A percentile compares a stretch with the other conserved stretches of the same genome.
phyloP scores from a whole-genome alignment of 2,113 vertebrate species.

The Alexandromys fortis region DNA sequence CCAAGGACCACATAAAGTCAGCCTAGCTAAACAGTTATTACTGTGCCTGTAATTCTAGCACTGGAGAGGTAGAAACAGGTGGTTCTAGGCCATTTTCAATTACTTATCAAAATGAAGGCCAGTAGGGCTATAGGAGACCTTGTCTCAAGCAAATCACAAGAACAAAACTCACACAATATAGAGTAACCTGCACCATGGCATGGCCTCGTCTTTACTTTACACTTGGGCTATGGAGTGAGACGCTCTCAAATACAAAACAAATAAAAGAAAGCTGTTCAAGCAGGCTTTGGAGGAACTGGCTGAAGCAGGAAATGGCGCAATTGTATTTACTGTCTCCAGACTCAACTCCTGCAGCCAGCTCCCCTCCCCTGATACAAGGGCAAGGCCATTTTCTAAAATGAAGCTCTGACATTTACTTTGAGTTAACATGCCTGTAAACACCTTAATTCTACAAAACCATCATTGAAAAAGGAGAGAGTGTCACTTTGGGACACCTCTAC shows the following conservation, averaged over 20 bases:
- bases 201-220: neutral
- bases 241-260: neutral
- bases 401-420: neutral
- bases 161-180: neutral
- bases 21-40: no score
- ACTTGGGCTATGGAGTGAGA: neutral
- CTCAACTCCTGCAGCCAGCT: neutral
- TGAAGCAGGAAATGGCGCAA: neutral
- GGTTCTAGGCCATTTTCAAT: neutral
- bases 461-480: neutral
- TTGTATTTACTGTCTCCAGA: neutral
- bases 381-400: slow-evolving; percentile 31
- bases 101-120: no score
- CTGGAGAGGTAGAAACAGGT: neutral
- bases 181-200: neutral
- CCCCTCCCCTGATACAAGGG: neutral
- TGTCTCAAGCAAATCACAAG: no score
- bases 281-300: neutral
- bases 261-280: neutral
- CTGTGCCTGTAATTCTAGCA: neutral
- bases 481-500: neutral
- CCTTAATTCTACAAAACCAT: neutral
- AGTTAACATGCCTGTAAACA: neutral
- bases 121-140: neutral
- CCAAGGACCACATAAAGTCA: neutral